phyloP scores from a whole-genome alignment of 2,797 vertebrate genomes.

The Cynodonichthys magdalenae region DNA sequence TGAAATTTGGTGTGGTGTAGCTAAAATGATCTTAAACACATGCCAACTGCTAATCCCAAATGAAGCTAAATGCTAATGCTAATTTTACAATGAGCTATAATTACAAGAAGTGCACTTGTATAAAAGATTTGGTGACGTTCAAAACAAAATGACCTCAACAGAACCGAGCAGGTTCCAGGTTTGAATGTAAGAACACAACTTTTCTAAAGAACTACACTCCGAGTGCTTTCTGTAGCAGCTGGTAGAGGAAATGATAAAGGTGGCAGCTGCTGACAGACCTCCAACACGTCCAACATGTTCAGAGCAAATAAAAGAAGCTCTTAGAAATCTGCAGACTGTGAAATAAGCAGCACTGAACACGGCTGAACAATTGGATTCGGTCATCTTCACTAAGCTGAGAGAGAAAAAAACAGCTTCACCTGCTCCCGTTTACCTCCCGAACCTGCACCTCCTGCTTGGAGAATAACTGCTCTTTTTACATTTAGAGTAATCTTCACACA shows the following conservation, averaged over 20 bases:
- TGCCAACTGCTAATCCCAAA: too few relatives aligned
- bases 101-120: too few relatives aligned
- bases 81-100: too few relatives aligned
- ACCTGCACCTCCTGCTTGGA: neutral
- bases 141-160: neutral
- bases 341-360: slow-evolving; percentile 51
- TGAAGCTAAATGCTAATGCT: too few relatives aligned
- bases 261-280: slow-evolving; percentile 41
- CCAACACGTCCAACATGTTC: slow-evolving; percentile 35
- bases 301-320: slow-evolving; percentile 56
- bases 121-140: too few relatives aligned
- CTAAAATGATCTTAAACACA: too few relatives aligned
- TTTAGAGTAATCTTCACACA: neutral
- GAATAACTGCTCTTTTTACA: neutral
- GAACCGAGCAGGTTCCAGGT: slow-evolving; percentile 3
- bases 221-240: slow-evolving; percentile 8
- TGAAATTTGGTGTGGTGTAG: too few relatives aligned
- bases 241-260: slow-evolving; percentile 24
- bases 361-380: slow-evolving; percentile 41
- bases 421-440: neutral
- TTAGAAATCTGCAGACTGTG: slow-evolving; percentile 47
- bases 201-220: neutral
- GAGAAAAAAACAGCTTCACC: slow-evolving; percentile 20
- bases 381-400: slow-evolving; percentile 42
- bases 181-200: neutral